Base-by-base conservation (phyloP, 2,888 invertebrate genomes). In the Lasioglossum morio region DNA sequence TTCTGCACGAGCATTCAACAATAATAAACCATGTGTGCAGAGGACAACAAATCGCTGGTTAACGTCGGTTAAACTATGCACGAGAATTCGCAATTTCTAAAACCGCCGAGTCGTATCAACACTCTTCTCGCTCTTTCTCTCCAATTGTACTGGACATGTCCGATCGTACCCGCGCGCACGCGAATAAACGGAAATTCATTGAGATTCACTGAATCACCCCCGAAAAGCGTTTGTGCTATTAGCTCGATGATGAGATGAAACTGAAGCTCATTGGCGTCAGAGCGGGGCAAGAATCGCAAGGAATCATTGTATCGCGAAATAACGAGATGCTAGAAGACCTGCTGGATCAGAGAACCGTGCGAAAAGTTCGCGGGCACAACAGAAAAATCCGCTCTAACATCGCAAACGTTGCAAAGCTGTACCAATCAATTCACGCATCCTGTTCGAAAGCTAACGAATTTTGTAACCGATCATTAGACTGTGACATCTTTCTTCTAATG, bases 171-270 rank as follows among this genome's bases (percentile, higher is more conserved):
- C 70, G 37, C 70, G 40, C 37, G 37, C 70, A 14, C 37, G 37
- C n/a, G n/a, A 57, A 57, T n/a, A 7, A 70, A 40, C n/a, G 40
- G 70, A 70, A 70, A 37, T n/a, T 57, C 83, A 86, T 43, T 86
- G 88, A 89, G 90, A 89, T 88, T 89, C 90, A 60, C 46, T 73
- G 82, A 80, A 86, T 66, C 16, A 57, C 48, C 73, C 78, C 80
- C 27, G 43, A 79, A 79, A 70, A 86, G 78, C 76, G 72, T 53
- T 84, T 87, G 84, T 84, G 84, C 83, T 84, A 70, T 30, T 46
- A 53, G 70, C 72, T 72, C 43, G 57, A 66, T 66, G 57, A 74
- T 30, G n/a, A 74, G 77, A 66, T 77, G 72, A 87, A 87, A 73
- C 48, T 74, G 40, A 70, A 81, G 77, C 77, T 79, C 84, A 12